Conservation (phyloP, 2,797 vertebrate species). For the Eremophila alpestris region DNA sequence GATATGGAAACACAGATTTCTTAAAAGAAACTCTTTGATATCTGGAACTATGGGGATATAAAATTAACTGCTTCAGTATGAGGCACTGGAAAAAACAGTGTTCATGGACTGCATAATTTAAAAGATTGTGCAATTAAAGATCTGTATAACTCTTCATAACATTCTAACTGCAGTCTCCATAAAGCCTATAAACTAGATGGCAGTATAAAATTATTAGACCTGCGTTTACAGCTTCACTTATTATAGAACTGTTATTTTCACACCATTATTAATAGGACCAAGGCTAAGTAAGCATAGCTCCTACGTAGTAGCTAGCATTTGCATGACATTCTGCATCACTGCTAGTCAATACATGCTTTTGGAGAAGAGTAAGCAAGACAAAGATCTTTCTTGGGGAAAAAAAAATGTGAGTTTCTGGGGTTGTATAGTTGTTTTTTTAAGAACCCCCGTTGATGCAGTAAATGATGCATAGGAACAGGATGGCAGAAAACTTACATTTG, state of each 20-base stretch:
- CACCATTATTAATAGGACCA: neutral
- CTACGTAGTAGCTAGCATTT: neutral
- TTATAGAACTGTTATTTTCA: neutral
- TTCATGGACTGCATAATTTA: constrained; percentile 33
- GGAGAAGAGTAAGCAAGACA: neutral
- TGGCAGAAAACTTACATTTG: neutral
- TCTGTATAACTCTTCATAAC: constrained; percentile 25
- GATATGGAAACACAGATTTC: neutral
- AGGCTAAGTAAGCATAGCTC: neutral
- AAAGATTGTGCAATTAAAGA: constrained; percentile 42
- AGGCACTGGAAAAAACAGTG: neutral
- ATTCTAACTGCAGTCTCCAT: constrained; percentile 15
- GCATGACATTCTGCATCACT: neutral
- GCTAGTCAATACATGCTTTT: neutral
- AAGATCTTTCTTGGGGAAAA: neutral
- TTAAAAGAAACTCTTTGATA: constrained; percentile 17
- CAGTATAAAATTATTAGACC: constrained; percentile 13
- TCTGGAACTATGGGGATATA: neutral
- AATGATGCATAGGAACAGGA: neutral
- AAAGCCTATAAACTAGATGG: constrained; percentile 35
- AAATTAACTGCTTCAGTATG: constrained; percentile 23
- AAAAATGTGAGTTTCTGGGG: neutral
- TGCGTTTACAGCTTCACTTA: neutral
- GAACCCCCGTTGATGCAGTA: neutral
- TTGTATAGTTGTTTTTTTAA: neutral